Conservation (phyloP, 2,113 vertebrate genomes). For the Phocoena sinus region DNA sequence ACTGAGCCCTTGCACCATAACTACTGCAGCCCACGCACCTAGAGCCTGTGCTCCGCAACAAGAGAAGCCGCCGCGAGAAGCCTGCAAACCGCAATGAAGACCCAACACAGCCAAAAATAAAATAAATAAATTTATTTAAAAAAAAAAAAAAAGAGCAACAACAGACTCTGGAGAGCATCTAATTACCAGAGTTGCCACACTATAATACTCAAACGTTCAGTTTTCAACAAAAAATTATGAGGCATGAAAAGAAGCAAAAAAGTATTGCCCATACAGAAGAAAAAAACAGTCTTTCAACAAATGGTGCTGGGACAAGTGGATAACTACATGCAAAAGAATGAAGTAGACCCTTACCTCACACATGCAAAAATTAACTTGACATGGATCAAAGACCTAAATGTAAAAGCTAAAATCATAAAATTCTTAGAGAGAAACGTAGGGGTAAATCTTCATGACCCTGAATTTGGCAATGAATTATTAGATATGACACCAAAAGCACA, state of each 20-base stretch:
- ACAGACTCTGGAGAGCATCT: neutral
- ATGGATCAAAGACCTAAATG: neutral
- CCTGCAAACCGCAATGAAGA: no score
- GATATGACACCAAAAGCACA: neutral
- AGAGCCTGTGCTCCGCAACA: no score
- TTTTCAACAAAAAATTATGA: neutral
- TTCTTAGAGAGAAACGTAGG: neutral
- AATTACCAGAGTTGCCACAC: neutral
- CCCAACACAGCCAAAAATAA: no score
- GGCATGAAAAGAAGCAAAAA: neutral
- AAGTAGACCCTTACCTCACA: neutral
- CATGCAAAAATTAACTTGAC: neutral
- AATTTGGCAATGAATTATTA: neutral
- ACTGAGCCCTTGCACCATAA: no score
- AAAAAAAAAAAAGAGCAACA: neutral
- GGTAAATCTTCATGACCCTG: neutral
- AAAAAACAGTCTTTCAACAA: neutral
- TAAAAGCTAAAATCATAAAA: neutral
- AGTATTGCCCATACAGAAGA: neutral
- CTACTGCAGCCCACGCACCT: no score
- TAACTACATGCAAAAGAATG: neutral
- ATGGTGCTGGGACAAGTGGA: neutral
- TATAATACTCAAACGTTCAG: neutral
- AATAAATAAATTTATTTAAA: no score
- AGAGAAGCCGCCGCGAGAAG: no score